Conservation (phyloP, 2,888 invertebrate genomes). For the Nemotelus nigrinus region DNA sequence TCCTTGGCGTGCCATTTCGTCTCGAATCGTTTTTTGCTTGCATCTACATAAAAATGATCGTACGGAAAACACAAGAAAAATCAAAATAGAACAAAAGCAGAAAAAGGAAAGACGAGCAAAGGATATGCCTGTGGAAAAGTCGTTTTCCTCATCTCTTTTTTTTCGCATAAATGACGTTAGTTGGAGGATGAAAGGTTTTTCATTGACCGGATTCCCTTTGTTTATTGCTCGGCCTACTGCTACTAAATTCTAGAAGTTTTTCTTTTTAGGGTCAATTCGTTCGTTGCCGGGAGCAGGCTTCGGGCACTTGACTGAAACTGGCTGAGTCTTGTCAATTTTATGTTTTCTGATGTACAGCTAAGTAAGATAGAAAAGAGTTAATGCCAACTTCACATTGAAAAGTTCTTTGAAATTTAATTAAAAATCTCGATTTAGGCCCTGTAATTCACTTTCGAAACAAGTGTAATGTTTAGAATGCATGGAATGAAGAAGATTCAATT, state of each 20-base stretch:
- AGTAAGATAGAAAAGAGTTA: background rate
- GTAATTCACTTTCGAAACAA: too few relatives aligned
- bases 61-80: background rate
- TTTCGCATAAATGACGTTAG: constrained; percentile 38
- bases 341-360: background rate
- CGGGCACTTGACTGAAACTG: background rate
- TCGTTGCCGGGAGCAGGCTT: constrained; percentile 26
- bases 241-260: constrained; percentile 38
- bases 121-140: constrained; percentile 35
- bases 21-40: constrained; percentile 18
- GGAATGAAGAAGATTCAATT: background rate
- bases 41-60: constrained; percentile 13
- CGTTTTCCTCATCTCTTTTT: constrained; percentile 12
- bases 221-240: constrained; percentile 35
- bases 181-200: constrained; percentile 29
- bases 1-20: constrained; percentile 38
- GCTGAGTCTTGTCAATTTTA: constrained; percentile 21
- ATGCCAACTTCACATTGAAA: background rate
- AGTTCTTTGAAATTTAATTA: too few relatives aligned
- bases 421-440: too few relatives aligned
- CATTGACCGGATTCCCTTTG: constrained; percentile 37
- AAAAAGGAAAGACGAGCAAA: constrained; percentile 16
- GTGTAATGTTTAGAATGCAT: too few relatives aligned
- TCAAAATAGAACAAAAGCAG: background rate
- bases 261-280: constrained; percentile 36